A percentile compares a stretch with the other conserved stretches of the same genome.
Conservation (phyloP, 2,113 vertebrate genomes). For the Clarias gariepinus region DNA sequence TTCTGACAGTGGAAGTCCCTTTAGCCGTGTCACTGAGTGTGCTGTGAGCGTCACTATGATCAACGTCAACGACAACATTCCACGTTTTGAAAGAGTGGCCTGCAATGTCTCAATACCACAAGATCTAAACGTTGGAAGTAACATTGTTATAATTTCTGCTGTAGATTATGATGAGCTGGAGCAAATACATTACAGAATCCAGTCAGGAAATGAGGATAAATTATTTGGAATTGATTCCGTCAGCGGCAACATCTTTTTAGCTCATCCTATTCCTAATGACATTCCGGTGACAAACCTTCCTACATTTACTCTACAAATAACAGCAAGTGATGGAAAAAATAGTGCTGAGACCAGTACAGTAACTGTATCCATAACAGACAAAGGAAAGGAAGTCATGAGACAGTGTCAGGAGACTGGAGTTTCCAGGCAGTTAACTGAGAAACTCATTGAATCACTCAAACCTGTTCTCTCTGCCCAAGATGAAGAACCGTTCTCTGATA, state of each 20-base stretch:
- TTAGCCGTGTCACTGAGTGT: slow-evolving; percentile 83
- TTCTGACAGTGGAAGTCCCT: slow-evolving; percentile 90
- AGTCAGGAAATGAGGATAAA: slow-evolving; percentile 84
- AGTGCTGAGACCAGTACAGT: slow-evolving; percentile 79
- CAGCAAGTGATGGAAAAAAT: slow-evolving; percentile 85
- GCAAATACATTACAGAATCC: slow-evolving; percentile 82
- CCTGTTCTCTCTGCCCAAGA: slow-evolving; percentile 74
- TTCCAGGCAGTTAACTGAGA: slow-evolving; percentile 81
- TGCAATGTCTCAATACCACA: slow-evolving; percentile 82
- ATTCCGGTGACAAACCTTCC: slow-evolving; percentile 55
- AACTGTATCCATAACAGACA: slow-evolving; percentile 78
- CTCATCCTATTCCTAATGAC: slow-evolving; percentile 69
- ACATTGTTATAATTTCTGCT: slow-evolving; percentile 81
- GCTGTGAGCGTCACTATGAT: slow-evolving; percentile 83
- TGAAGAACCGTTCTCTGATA: slow-evolving; percentile 80
- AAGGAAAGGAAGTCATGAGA: slow-evolving; percentile 68
- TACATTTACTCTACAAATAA: slow-evolving; percentile 80
- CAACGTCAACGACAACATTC: slow-evolving; percentile 92
- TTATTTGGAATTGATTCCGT: slow-evolving; percentile 81
- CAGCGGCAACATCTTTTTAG: slow-evolving; percentile 81
- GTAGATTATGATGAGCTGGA: slow-evolving; percentile 91
- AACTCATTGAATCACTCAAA: slow-evolving; percentile 84
- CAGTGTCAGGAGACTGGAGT: slow-evolving; percentile 87
- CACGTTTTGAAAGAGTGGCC: slow-evolving; percentile 88
- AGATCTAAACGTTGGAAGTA: slow-evolving; percentile 75